Percentiles rank a stretch among this genome's conserved stretches.
phyloP scores from a whole-genome alignment of 2,113 vertebrate species.

The Rhinopomastus cyanomelas region DNA sequence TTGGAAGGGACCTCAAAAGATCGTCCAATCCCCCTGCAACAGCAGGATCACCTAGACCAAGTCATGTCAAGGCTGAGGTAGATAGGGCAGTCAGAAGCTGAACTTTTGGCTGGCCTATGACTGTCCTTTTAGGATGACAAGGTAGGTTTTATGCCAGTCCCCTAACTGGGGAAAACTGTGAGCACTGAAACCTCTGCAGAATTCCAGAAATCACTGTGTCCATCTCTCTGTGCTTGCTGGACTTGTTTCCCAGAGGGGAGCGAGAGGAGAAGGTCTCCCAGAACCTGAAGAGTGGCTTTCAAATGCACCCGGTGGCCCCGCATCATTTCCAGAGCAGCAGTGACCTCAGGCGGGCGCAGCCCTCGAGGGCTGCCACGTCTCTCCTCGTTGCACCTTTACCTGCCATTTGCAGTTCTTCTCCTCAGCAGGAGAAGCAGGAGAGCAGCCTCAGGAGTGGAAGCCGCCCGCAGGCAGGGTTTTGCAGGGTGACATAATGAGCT shows the following conservation, averaged over 20 bases:
- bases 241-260: not conserved
- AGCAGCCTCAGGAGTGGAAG: not conserved
- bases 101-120: not conserved
- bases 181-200: not conserved
- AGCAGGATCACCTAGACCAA: too few relatives aligned
- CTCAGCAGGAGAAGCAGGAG: not conserved
- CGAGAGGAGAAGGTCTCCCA: not conserved
- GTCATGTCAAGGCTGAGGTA: too few relatives aligned
- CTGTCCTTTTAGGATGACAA: not conserved
- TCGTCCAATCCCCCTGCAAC: too few relatives aligned
- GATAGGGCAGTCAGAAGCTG: not conserved
- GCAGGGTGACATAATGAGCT: not conserved
- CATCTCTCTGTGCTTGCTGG: not conserved
- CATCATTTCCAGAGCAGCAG: not conserved
- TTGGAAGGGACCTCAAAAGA: too few relatives aligned
- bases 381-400: not conserved
- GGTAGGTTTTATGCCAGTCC: not conserved
- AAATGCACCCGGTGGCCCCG: not conserved
- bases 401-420: not conserved
- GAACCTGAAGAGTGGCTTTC: not conserved
- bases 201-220: not conserved
- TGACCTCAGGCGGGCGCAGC: not conserved
- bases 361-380: not conserved
- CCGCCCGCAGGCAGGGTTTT: not conserved
- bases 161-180: not conserved